Evolutionary conservation across 2,113 vertebrate genomes (phyloP).

Genomic region (Oreocharis arfaki): DNA sequence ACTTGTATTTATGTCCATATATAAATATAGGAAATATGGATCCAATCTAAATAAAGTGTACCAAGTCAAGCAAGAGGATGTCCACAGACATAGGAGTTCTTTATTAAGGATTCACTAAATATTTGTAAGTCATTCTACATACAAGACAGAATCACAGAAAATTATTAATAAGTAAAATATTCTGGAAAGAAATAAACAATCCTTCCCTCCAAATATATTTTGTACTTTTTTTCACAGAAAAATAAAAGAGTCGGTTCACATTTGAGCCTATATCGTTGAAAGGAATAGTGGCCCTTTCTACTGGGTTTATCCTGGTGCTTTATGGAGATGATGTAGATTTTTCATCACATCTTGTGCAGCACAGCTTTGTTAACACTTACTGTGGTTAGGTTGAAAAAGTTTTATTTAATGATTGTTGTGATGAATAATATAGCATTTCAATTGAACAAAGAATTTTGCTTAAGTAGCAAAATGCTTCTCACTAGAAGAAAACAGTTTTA

Average conservation of each 20-base stretch:
- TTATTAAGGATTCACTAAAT: neutral
- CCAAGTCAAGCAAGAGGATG: neutral
- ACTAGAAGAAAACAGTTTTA: neutral
- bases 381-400: neutral
- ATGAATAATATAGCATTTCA: neutral
- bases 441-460: neutral
- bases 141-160: neutral
- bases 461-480: neutral
- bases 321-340: neutral
- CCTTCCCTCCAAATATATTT: neutral
- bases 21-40: neutral
- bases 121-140: neutral
- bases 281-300: neutral
- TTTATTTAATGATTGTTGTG: neutral
- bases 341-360: neutral
- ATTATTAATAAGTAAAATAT: neutral
- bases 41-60: neutral
- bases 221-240: neutral
- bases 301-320: neutral
- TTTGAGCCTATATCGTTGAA: neutral
- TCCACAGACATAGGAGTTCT: neutral
- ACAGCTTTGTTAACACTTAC: neutral
- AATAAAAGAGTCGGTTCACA: accelerated
- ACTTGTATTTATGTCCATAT: neutral
- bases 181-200: neutral